Evolutionary conservation across 2,113 vertebrate genomes (phyloP).

Genomic region (Girardinichthys multiradiatus): DNA sequence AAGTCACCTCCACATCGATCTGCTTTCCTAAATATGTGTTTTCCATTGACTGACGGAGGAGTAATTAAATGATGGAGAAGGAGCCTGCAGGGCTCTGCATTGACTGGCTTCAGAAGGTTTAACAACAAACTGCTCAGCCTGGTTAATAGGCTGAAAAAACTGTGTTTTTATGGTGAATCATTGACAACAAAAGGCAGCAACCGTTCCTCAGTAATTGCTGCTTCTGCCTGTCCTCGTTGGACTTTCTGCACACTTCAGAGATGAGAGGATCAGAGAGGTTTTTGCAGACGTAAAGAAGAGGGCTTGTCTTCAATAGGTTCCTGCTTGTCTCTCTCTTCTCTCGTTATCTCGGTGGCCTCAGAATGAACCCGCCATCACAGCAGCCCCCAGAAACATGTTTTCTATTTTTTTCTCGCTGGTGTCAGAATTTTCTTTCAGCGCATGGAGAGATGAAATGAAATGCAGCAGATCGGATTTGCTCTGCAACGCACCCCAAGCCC

Average conservation of each 20-base stretch:
- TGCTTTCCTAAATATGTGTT: constrained; percentile 53
- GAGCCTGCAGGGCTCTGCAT: too few species aligned
- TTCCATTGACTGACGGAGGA: constrained; percentile 62
- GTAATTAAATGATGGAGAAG: too few species aligned
- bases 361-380: constrained; percentile 58
- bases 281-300: background rate
- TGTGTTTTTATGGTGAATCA: too few species aligned
- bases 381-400: constrained; percentile 36
- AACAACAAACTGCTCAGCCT: too few species aligned
- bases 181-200: too few species aligned
- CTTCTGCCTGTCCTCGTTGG: constrained; percentile 15
- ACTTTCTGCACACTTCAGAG: constrained; percentile 47
- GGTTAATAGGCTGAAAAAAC: too few species aligned
- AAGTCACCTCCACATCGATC: constrained; percentile 51
- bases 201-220: too few species aligned
- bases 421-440: constrained; percentile 55
- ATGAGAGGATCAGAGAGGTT: constrained; percentile 20
- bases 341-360: constrained; percentile 63
- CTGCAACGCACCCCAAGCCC: constrained; percentile 38
- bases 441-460: constrained; percentile 70
- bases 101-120: too few species aligned
- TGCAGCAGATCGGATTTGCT: constrained; percentile 54
- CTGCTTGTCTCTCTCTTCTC: background rate
- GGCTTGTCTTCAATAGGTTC: too few species aligned
- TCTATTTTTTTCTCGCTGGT: constrained; percentile 19